A percentile compares a stretch with the other conserved stretches of the same genome.
These are phyloP conservation scores for Dendroctonus valens DNA, from an alignment of 1,140 invertebrate genomes.

Conservation along the genomic window DNA sequence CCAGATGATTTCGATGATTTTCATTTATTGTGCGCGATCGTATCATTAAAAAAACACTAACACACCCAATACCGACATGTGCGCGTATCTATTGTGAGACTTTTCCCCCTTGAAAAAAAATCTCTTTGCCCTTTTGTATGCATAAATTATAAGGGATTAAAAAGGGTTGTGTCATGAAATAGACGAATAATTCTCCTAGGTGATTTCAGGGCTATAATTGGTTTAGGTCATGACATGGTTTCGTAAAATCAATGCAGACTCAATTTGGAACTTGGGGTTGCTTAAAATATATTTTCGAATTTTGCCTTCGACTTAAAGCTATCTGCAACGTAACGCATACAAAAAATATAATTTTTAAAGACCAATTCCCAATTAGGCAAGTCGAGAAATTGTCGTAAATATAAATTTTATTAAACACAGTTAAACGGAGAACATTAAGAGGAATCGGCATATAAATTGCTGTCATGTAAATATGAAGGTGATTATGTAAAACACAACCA, in stretches of 20 bases:
- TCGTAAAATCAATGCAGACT: not conserved
- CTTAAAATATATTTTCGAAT: not conserved
- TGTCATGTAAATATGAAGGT: not conserved
- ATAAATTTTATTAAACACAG: no score
- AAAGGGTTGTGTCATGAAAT: constrained; percentile 2
- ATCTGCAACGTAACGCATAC: not conserved
- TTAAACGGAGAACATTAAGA: no score
- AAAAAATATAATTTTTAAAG: not conserved
- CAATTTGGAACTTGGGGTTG: no score
- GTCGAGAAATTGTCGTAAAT: no score
- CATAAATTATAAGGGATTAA: constrained; percentile 14
- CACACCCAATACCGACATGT: not conserved
- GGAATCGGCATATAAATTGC: no score
- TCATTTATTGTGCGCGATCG: no score
- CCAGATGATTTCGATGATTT: no score
- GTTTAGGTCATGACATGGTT: not conserved
- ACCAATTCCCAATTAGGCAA: not conserved
- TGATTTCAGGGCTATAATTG: not conserved
- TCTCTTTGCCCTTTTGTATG: constrained; percentile 17
- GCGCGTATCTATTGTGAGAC: constrained; percentile 5
- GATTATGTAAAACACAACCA: constrained; percentile 7
- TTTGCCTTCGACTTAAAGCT: not conserved
- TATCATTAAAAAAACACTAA: no score
- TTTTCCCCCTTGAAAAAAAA: constrained; percentile 2
- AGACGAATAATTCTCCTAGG: not conserved